Base-by-base conservation (phyloP, 1,140 invertebrate genomes). In the Listronotus bonariensis region DNA sequence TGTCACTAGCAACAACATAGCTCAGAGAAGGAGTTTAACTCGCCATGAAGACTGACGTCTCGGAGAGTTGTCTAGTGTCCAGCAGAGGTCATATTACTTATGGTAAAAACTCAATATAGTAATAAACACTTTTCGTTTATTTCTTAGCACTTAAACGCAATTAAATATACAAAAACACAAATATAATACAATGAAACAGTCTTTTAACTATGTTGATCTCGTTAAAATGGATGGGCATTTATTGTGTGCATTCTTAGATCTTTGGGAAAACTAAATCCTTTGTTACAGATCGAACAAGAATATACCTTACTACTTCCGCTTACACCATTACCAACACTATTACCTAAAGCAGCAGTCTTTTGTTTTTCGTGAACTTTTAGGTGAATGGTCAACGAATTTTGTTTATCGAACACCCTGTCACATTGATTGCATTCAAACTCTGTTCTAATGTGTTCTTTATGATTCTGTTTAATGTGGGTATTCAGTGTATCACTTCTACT, bases 281-380 rank as follows among this genome's bases (percentile, higher is more conserved):
- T 67, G 53, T 70, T 72, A 54, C 75, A 77, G 56, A 77, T 73
- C 8, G 75, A 76, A 60, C 75, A 77, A 17, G 65, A 70, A 56
- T 69, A 75, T 11, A 72, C 26, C 40, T 65, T 65, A 6, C 43
- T 34, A n/a, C n/a, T 20, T 9, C 14, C 14, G 9, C 34, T 17
- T 18, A 6, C 17, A n/a, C n/a, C 6, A 18, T 9, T 20, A 56
- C n/a, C 12, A 5, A 18, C 10, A 15, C 18, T n/a, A 38, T 5
- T n/a, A 8, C 10, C 11, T n/a, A n/a, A 32, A 10, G 26, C 17
- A 11, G 18, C 38, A 18, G 36, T 43, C 31, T 34, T 71, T 43
- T 76, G 75, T 48, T 73, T 71, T 18, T 76, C 74, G 55, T 77
- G 75, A 8, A 74, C 68, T 58, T 76, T 76, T 49, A 77, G 46